Percentiles rank a stretch among this genome's conserved stretches.
Conservation (phyloP, 2,797 vertebrate species). For the Ctenosaura bakeri region DNA sequence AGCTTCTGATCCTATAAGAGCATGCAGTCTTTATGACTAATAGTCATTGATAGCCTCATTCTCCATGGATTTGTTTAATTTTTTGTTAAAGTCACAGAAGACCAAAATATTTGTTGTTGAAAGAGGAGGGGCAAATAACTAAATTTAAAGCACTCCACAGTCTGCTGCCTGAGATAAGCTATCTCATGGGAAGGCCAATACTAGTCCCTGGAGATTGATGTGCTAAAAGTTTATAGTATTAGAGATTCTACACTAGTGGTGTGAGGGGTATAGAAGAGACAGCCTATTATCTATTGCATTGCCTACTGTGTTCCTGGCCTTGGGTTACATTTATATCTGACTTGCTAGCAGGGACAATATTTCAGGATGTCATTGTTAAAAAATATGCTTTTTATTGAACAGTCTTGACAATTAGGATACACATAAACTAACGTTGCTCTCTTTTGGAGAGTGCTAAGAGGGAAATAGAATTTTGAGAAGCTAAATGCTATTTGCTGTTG, state of each 20-base stretch:
- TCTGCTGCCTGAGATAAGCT: not conserved
- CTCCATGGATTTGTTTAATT: not conserved
- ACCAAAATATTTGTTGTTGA: not conserved
- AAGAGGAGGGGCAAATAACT: not conserved
- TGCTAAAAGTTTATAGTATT: not conserved
- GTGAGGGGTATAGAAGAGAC: not conserved
- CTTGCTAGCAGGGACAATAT: not conserved
- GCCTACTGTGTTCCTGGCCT: not conserved
- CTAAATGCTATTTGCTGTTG: slow-evolving; percentile 13
- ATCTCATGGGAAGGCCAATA: not conserved
- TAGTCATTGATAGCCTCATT: not conserved
- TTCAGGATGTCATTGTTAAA: not conserved
- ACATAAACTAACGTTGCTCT: slow-evolving; percentile 12
- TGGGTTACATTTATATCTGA: slow-evolving; percentile 12
- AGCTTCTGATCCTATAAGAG: not conserved
- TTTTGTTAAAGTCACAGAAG: not conserved
- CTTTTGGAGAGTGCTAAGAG: not conserved
- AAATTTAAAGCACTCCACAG: not conserved
- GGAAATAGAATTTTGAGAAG: not conserved
- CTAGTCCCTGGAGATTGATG: not conserved
- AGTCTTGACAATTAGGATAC: not conserved
- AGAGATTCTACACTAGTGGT: not conserved
- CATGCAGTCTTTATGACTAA: not conserved
- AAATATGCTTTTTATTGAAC: slow-evolving; percentile 6
- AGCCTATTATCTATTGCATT: not conserved